These are phyloP conservation scores for Halichondria panicea DNA, from an alignment of 37 sponge, comb jelly and placozoan genomes.

Conservation along the genomic window DNA sequence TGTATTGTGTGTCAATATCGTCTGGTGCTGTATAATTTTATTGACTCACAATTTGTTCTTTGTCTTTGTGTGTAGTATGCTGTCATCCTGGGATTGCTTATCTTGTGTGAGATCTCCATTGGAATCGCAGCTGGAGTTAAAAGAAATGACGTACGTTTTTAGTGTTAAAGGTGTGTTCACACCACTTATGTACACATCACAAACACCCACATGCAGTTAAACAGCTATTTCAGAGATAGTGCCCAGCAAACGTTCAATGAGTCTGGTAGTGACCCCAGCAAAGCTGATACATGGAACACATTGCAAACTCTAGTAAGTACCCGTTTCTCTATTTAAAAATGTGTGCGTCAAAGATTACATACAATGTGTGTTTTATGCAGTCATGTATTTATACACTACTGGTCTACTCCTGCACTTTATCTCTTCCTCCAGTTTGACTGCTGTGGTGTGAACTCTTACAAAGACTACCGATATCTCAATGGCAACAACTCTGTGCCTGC, in stretches of 20 bases:
- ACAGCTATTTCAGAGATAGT: slow-evolving; percentile 28
- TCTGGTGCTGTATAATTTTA: no score
- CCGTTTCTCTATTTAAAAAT: no score
- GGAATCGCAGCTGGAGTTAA: slow-evolving; percentile 66
- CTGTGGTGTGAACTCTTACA: slow-evolving; percentile 40
- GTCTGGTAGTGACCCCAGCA: neutral
- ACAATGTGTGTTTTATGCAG: neutral
- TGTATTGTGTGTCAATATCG: neutral
- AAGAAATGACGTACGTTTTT: slow-evolving; percentile 35
- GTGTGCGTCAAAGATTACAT: no score
- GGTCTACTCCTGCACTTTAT: neutral
- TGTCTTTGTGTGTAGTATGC: slow-evolving; percentile 37
- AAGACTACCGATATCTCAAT: slow-evolving; percentile 10
- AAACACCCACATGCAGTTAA: slow-evolving; percentile 23
- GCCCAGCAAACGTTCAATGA: slow-evolving; percentile 30
- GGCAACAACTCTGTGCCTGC: slow-evolving; percentile 5
- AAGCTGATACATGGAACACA: slow-evolving; percentile 23
- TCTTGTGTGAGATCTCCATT: slow-evolving; percentile 57
- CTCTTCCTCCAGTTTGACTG: slow-evolving; percentile 42
- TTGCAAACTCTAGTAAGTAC: slow-evolving; percentile 33
- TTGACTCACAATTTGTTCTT: neutral
- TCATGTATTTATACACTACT: neutral
- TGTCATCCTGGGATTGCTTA: slow-evolving; percentile 36
- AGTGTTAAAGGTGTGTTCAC: neutral
- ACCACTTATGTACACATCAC: neutral